Conservation (phyloP, 2,888 invertebrate species). For the Dryadula phaetusa region DNA sequence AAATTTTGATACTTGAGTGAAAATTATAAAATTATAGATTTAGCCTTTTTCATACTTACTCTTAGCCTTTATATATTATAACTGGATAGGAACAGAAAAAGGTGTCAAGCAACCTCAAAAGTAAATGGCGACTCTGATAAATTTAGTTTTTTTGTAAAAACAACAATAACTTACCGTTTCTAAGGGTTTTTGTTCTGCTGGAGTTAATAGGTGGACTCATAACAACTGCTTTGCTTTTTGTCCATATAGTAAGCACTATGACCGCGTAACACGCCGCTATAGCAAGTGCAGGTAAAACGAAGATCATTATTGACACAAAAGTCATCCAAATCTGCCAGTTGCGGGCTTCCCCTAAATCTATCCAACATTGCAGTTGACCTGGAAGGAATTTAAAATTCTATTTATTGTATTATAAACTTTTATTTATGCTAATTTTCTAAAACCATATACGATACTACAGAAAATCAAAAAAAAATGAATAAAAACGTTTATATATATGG, state of each 20-base stretch:
- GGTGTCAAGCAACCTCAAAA: no score
- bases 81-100: no score
- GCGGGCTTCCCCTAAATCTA: constrained; percentile 89
- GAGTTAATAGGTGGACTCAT: constrained; percentile 81
- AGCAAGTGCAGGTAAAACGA: constrained; percentile 93
- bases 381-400: constrained; percentile 44
- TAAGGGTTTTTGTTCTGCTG: constrained; percentile 71
- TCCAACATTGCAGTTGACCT: constrained; percentile 94
- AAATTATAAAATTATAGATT: no score
- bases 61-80: no score
- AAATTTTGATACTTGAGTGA: no score
- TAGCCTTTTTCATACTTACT: no score
- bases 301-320: constrained; percentile 90
- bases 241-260: constrained; percentile 97
- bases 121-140: no score
- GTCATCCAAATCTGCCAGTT: constrained; percentile 96
- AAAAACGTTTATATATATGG: no score
- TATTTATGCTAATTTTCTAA: no score
- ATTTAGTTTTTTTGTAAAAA: not conserved
- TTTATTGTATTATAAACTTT: not conserved
- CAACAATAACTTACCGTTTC: constrained; percentile 60
- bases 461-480: no score
- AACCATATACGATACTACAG: no score
- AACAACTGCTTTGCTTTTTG: constrained; percentile 89
- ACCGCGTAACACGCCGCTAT: constrained; percentile 95